Conservation (phyloP, 2,888 invertebrate species). For the Girardia tigrina region DNA sequence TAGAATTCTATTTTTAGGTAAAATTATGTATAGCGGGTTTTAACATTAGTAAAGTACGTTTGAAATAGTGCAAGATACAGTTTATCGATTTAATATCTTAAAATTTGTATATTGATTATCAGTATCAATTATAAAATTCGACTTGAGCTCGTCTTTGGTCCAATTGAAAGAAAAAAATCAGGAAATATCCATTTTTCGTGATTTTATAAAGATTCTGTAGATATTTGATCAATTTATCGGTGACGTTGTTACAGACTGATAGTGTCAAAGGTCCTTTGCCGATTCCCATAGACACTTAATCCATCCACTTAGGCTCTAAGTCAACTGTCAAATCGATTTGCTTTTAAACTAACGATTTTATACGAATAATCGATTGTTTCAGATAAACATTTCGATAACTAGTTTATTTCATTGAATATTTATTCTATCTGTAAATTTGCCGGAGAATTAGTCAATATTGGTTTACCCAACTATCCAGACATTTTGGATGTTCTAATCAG, state of each 20-base stretch:
- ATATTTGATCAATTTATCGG: slow-evolving; percentile 58
- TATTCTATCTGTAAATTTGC: too few species aligned
- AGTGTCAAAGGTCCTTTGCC: slow-evolving; percentile 83
- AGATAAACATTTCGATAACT: background rate
- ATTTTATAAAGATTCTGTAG: slow-evolving; percentile 58
- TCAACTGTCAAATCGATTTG: background rate
- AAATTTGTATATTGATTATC: slow-evolving; percentile 40
- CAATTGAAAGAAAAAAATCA: slow-evolving; percentile 87
- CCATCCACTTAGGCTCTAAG: background rate
- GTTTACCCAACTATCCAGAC: too few species aligned
- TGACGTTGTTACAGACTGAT: slow-evolving; percentile 64
- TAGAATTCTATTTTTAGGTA: too few species aligned
- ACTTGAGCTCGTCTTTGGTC: slow-evolving; percentile 67
- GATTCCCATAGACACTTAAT: slow-evolving; percentile 53
- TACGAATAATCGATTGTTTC: too few species aligned
- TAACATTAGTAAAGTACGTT: too few species aligned
- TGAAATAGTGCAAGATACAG: too few species aligned
- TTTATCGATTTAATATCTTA: slow-evolving; percentile 63
- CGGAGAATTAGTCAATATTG: too few species aligned
- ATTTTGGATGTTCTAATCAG: too few species aligned
- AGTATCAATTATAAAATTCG: slow-evolving; percentile 55
- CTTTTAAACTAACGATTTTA: background rate
- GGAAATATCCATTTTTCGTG: slow-evolving; percentile 58
- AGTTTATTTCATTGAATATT: too few species aligned
- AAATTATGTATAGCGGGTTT: too few species aligned